Conservation (phyloP, 2,888 invertebrate genomes). For the Microdon myrmicae region DNA sequence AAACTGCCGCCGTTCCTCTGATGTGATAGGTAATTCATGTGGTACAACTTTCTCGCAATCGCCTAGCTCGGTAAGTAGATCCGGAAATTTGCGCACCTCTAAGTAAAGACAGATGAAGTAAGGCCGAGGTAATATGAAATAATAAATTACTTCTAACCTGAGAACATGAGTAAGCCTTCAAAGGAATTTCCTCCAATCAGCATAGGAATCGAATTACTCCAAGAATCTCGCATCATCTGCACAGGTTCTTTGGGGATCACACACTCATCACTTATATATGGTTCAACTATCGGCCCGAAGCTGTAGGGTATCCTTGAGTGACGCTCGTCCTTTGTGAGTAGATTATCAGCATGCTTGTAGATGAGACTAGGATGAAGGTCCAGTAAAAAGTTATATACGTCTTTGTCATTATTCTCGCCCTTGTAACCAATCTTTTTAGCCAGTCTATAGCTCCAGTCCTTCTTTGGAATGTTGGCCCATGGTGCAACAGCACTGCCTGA, state of each 20-base stretch:
- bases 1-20: conserved; percentile 59
- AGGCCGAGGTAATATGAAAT: too few species aligned
- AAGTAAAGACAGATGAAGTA: neutral
- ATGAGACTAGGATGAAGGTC: conserved; percentile 61
- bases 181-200: conserved; percentile 64
- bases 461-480: conserved; percentile 61
- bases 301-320: conserved; percentile 59
- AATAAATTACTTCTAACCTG: conserved; percentile 45
- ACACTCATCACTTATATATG: conserved; percentile 60
- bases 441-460: conserved; percentile 60
- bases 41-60: conserved; percentile 64
- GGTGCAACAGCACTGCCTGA: conserved; percentile 62
- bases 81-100: conserved; percentile 62
- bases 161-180: conserved; percentile 63
- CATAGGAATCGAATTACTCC: conserved; percentile 64
- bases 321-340: conserved; percentile 62
- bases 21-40: conserved; percentile 57
- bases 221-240: conserved; percentile 63
- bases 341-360: conserved; percentile 60
- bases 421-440: conserved; percentile 63
- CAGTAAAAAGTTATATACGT: conserved; percentile 63
- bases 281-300: conserved; percentile 63
- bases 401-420: conserved; percentile 60
- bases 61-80: conserved; percentile 57
- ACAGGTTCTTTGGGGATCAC: conserved; percentile 61